These are phyloP conservation scores for Dromiciops gliroides DNA, from an alignment of 2,113 vertebrate species.

Conservation along the genomic window DNA sequence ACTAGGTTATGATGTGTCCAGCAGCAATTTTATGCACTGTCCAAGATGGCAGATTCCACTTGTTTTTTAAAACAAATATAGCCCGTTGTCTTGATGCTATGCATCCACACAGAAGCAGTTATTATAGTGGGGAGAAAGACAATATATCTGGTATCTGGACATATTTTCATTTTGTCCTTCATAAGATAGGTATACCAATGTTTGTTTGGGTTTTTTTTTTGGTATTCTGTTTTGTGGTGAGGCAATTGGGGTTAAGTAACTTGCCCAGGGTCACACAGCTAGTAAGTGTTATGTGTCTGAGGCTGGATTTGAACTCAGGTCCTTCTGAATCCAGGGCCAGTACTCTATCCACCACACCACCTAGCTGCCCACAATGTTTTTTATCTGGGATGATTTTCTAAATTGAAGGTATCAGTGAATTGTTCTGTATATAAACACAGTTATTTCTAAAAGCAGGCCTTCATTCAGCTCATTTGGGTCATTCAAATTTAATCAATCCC, in stretches of 20 bases:
- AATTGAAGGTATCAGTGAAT: background rate
- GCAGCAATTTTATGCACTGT: background rate
- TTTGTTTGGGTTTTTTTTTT: no score
- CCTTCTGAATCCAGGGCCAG: no score
- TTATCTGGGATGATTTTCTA: background rate
- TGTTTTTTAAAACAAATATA: background rate
- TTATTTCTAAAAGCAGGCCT: background rate
- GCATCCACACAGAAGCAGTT: no score
- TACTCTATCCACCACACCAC: no score
- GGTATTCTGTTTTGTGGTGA: no score
- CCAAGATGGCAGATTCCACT: background rate
- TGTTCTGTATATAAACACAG: background rate
- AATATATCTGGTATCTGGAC: no score
- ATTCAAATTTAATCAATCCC: background rate
- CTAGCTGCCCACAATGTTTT: no score
- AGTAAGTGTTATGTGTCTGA: no score
- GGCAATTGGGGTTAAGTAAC: no score
- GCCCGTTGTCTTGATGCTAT: no score
- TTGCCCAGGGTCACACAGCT: no score
- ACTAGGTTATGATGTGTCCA: background rate
- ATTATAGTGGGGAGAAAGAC: background rate
- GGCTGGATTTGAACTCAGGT: no score
- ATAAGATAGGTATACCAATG: background rate
- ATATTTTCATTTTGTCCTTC: background rate
- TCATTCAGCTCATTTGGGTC: background rate